Conservation (phyloP, 2,888 invertebrate species). For the Conus canariensis region DNA sequence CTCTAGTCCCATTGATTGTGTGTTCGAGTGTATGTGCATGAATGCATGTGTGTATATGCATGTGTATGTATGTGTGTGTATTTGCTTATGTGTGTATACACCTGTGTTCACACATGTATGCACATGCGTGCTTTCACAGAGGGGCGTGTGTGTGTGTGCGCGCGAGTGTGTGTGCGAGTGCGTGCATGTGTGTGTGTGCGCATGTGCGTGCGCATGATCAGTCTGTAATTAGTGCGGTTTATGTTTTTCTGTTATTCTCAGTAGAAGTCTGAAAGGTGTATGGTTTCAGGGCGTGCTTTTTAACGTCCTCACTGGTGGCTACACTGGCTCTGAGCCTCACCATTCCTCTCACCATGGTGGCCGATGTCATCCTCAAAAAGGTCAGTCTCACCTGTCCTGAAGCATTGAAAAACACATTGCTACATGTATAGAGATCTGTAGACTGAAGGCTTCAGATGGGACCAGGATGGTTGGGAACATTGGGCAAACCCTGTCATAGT, state of each 20-base stretch:
- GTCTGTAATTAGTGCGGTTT: not conserved
- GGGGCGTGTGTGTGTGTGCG: not conserved
- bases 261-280: not conserved
- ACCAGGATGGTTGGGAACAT: too few relatives aligned
- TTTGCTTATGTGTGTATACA: not conserved
- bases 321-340: slow-evolving; percentile 91
- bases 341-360: slow-evolving; percentile 93
- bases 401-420: slow-evolving; percentile 66
- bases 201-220: not conserved
- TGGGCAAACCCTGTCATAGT: too few relatives aligned
- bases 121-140: too few relatives aligned
- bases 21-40: not conserved
- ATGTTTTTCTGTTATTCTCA: not conserved
- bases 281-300: slow-evolving; percentile 90
- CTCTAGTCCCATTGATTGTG: not conserved
- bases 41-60: not conserved
- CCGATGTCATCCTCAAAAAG: slow-evolving; percentile 87
- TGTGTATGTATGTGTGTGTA: not conserved
- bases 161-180: not conserved
- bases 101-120: not conserved
- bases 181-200: not conserved
- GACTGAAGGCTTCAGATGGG: too few relatives aligned
- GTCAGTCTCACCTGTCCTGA: slow-evolving; percentile 74
- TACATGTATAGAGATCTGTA: not conserved
- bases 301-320: slow-evolving; percentile 94